Percentiles rank a stretch among this genome's conserved stretches.
phyloP scores from a whole-genome alignment of 2,888 invertebrate species.

The Petrophora chlorosata region DNA sequence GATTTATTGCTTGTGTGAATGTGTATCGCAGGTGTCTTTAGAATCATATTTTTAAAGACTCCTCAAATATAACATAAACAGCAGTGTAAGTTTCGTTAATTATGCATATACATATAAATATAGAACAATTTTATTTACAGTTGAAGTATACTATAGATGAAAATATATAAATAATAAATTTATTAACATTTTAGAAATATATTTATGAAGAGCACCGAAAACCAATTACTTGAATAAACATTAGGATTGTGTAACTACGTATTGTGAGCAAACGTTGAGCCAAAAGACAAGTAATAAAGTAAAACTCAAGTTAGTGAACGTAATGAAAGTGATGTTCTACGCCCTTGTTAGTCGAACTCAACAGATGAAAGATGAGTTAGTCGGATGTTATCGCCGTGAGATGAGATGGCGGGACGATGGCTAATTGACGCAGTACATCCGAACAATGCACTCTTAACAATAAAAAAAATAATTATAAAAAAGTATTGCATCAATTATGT shows the following conservation, averaged over 20 bases:
- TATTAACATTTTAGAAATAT: too few species aligned
- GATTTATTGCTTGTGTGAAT: background rate
- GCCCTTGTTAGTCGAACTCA: slow-evolving; percentile 69
- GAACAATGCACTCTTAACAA: slow-evolving; percentile 31
- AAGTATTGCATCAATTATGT: slow-evolving; percentile 56
- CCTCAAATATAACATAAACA: background rate
- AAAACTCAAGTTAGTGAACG: slow-evolving; percentile 64
- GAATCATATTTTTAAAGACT: background rate
- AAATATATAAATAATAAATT: background rate
- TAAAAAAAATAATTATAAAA: slow-evolving; percentile 38
- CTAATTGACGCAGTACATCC: slow-evolving; percentile 67
- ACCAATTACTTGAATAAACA: too few species aligned
- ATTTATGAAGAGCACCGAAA: too few species aligned
- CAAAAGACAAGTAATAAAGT: slow-evolving; percentile 74
- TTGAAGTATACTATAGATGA: too few species aligned
- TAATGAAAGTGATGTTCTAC: slow-evolving; percentile 56
- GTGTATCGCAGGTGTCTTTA: background rate
- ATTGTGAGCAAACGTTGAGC: slow-evolving; percentile 42
- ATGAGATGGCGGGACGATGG: slow-evolving; percentile 58
- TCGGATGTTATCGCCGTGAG: slow-evolving; percentile 48
- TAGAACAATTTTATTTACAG: too few species aligned
- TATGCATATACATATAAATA: slow-evolving; percentile 7
- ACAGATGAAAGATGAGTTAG: slow-evolving; percentile 64
- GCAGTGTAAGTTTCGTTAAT: slow-evolving; percentile 2
- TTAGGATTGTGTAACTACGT: slow-evolving; percentile 14